phyloP scores from a whole-genome alignment of 2,888 invertebrate species.

The Apamea monoglypha region DNA sequence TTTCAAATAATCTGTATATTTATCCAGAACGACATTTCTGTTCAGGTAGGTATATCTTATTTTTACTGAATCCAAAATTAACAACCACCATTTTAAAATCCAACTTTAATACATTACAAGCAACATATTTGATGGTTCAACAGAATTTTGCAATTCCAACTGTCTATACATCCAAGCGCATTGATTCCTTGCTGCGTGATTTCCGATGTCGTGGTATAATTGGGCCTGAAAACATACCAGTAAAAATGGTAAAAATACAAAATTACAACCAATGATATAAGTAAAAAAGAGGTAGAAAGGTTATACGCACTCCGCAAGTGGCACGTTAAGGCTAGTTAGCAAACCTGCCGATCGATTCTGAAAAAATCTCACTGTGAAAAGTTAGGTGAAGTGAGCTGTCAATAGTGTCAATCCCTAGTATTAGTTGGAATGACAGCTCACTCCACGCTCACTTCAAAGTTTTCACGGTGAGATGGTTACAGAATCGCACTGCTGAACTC shows the following conservation, averaged over 20 bases:
- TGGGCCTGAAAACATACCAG: slow-evolving; percentile 90
- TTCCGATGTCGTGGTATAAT: slow-evolving; percentile 93
- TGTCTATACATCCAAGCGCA: slow-evolving; percentile 95
- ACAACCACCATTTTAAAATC: slow-evolving; percentile 8
- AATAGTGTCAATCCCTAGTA: too few species aligned
- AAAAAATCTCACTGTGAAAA: too few species aligned
- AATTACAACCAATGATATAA: not conserved
- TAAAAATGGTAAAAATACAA: not conserved
- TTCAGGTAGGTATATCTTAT: not conserved
- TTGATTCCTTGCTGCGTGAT: slow-evolving; percentile 93
- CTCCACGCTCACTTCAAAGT: too few species aligned
- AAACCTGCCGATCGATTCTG: too few species aligned
- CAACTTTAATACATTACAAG: slow-evolving; percentile 87
- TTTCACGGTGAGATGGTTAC: too few species aligned
- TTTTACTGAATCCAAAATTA: not conserved
- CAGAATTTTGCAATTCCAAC: slow-evolving; percentile 93
- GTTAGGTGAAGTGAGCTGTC: too few species aligned
- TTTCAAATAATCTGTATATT: not conserved
- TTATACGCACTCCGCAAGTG: not conserved
- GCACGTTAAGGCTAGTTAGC: not conserved
- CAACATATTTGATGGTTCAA: slow-evolving; percentile 89
- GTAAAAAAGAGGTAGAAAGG: not conserved
- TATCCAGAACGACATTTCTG: not conserved
- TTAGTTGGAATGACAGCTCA: too few species aligned
- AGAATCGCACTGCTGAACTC: too few species aligned